Conservation (phyloP, 1,140 invertebrate genomes). For the Hormaphis cornu region DNA sequence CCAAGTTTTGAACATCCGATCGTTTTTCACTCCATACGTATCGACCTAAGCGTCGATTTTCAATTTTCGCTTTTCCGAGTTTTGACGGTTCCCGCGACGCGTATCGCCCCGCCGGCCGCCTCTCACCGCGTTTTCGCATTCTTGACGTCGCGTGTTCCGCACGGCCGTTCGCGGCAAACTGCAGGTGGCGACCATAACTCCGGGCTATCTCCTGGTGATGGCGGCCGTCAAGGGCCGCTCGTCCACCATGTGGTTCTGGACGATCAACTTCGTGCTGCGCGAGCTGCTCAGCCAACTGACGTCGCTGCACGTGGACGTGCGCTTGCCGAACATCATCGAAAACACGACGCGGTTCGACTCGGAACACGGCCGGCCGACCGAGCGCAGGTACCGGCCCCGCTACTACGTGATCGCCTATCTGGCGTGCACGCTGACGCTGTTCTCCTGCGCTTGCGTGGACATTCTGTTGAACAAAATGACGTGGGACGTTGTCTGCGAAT, state of each 20-base stretch:
- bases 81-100: no score
- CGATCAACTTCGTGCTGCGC: neutral
- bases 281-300: neutral
- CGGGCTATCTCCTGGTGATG: neutral
- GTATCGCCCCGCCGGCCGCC: no score
- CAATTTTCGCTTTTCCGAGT: no score
- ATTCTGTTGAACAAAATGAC: neutral
- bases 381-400: neutral
- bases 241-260: slow-evolving; percentile 2
- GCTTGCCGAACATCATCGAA: neutral
- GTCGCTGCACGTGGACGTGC: neutral
- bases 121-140: no score
- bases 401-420: slow-evolving; percentile 7
- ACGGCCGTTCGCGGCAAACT: no score
- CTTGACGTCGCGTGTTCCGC: no score
- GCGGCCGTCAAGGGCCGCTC: neutral
- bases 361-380: neutral
- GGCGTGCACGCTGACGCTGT: neutral
- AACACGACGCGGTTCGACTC: neutral
- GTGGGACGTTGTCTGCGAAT: neutral
- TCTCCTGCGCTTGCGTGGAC: neutral
- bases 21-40: no score
- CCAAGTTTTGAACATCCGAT: no score
- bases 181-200: neutral
- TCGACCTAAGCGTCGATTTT: no score